phyloP scores from a whole-genome alignment of 1,140 invertebrate genomes.

The Drosophila pandora region DNA sequence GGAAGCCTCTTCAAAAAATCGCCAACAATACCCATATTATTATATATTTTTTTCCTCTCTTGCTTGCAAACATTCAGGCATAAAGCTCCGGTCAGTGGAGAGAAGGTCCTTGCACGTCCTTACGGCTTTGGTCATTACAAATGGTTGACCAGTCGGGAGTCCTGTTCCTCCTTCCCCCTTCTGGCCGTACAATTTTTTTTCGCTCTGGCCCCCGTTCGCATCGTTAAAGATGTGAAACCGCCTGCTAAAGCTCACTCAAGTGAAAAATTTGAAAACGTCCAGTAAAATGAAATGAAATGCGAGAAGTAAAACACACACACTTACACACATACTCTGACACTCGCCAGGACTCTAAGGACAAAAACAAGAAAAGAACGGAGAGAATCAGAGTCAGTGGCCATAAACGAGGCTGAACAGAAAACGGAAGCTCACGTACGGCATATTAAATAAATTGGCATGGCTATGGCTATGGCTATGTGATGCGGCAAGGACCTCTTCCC shows the following conservation, averaged over 20 bases:
- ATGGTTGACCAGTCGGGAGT: conserved; percentile 57
- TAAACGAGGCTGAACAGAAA: conserved; percentile 39
- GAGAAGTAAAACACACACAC: conserved; percentile 27
- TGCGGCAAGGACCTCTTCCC: conserved; percentile 46
- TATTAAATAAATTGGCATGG: conserved; percentile 80
- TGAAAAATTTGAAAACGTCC: conserved; percentile 80
- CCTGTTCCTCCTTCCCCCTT: conserved; percentile 20
- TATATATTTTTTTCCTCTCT: conserved; percentile 13
- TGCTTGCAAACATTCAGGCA: conserved; percentile 14
- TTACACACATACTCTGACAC: conserved; percentile 5
- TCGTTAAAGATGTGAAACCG: conserved; percentile 66
- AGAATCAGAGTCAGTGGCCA: conserved; percentile 27
- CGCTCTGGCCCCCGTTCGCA: conserved; percentile 18
- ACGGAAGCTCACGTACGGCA: conserved; percentile 74
- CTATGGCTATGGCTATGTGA: conserved; percentile 62
- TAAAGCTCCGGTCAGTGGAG: conserved; percentile 19
- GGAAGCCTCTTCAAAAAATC: not conserved
- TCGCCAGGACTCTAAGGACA: not conserved
- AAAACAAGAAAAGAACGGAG: conserved; percentile 1
- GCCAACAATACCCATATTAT: conserved; percentile 7
- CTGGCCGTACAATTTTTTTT: not conserved
- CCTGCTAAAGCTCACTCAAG: conserved; percentile 66
- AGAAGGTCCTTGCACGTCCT: conserved; percentile 42
- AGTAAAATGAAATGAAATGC: conserved; percentile 72
- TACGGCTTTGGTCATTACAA: conserved; percentile 68